Conservation (phyloP, 1,140 invertebrate species). For the Macrobrachium nipponense region DNA sequence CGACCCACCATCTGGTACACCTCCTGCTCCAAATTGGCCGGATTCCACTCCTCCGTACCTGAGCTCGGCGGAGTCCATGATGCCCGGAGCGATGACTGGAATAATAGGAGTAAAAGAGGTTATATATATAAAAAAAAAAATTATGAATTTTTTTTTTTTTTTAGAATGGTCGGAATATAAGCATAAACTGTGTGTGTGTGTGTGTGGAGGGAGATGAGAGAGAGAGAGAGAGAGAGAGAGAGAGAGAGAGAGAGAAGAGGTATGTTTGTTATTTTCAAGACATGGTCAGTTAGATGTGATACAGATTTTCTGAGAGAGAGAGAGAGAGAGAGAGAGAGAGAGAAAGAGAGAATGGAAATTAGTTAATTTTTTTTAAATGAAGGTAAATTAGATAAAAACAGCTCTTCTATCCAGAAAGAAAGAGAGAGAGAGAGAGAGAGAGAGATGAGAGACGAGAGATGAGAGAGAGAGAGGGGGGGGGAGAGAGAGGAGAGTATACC, state of each 20-base stretch:
- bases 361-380: no score
- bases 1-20: conserved; percentile 9
- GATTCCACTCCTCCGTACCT: conserved; percentile 39
- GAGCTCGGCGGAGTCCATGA: conserved; percentile 3
- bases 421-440: no score
- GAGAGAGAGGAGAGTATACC: no score
- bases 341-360: neutral
- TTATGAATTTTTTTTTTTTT: no score
- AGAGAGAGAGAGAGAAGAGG: conserved; percentile 4
- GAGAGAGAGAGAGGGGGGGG: no score
- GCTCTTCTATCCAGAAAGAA: no score
- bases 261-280: neutral
- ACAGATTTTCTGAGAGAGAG: conserved; percentile 5
- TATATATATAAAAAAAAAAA: neutral
- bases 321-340: conserved; percentile 18
- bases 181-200: neutral
- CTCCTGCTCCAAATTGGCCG: conserved; percentile 9
- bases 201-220: neutral
- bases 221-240: conserved; percentile 18
- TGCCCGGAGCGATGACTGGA: neutral
- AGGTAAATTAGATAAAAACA: no score
- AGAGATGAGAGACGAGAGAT: no score
- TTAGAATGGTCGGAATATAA: neutral
- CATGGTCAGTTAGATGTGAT: neutral
- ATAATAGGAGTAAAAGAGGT: neutral